A percentile compares a stretch with the other conserved stretches of the same genome.
These are phyloP conservation scores for Gymnoscelis rufifasciata DNA, from an alignment of 2,888 invertebrate species.

Conservation along the genomic window DNA sequence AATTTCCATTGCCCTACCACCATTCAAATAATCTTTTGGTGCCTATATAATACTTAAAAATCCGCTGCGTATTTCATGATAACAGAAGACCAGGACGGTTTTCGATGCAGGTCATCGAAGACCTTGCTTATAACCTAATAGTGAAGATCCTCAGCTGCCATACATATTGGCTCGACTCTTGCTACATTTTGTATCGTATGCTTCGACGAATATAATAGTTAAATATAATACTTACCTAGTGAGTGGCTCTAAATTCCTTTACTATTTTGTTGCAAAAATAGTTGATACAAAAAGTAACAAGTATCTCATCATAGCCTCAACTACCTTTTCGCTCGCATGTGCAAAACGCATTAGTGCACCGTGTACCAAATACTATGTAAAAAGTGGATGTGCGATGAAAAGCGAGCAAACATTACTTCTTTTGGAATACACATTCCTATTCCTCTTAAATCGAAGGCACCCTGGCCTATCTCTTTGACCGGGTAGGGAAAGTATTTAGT, in stretches of 20 bases:
- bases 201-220: too few relatives aligned
- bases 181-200: constrained; percentile 10
- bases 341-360: constrained; percentile 5
- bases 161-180: not conserved
- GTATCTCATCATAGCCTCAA: constrained; percentile 6
- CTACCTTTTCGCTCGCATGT: constrained; percentile 10
- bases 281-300: constrained; percentile 16
- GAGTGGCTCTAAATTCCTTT: not conserved
- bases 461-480: not conserved
- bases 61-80: constrained; percentile 31
- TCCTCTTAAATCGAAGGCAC: not conserved
- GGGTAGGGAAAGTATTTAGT: too few relatives aligned
- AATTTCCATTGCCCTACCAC: constrained; percentile 34
- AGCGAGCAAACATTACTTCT: constrained; percentile 23
- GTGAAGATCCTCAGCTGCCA: constrained; percentile 10
- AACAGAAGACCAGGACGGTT: constrained; percentile 38
- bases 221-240: too few relatives aligned
- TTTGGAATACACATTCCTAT: not conserved
- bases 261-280: not conserved
- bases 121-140: constrained; percentile 12
- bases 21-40: constrained; percentile 67
- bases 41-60: constrained; percentile 68
- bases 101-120: constrained; percentile 19
- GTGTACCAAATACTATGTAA: constrained; percentile 11
- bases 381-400: constrained; percentile 28